Evolutionary conservation across 2,113 vertebrate species (phyloP).

Genomic region (Ceyx melanurus): DNA sequence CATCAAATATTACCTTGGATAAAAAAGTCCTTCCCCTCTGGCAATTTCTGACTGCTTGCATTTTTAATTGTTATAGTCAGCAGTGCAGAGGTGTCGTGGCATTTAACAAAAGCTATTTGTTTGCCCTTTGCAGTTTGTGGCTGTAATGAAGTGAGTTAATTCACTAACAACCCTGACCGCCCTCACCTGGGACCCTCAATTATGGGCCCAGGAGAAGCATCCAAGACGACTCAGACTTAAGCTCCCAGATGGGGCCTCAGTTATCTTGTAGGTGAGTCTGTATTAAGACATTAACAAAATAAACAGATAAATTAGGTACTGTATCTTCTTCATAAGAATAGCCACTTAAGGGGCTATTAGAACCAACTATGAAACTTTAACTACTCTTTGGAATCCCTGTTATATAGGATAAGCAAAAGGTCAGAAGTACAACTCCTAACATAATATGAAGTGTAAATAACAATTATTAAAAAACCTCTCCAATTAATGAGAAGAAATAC

Average conservation of each 20-base stretch:
- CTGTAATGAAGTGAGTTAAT: not conserved
- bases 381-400: not conserved
- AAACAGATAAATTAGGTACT: not conserved
- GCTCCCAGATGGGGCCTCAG: not conserved
- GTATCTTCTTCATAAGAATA: not conserved
- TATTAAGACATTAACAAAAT: not conserved
- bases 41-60: not conserved
- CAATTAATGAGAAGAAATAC: not conserved
- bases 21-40: not conserved
- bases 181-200: accelerated
- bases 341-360: not conserved
- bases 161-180: not conserved
- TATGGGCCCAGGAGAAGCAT: not conserved
- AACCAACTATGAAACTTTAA: not conserved
- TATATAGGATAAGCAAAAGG: not conserved
- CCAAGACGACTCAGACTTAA: not conserved
- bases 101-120: not conserved
- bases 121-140: not conserved
- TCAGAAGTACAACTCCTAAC: not conserved
- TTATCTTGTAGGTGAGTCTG: not conserved
- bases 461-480: not conserved
- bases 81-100: not conserved
- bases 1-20: not conserved
- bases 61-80: not conserved
- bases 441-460: not conserved